These are phyloP conservation scores for Hydrolagus colliei DNA, from an alignment of 2,797 vertebrate species.

Conservation along the genomic window DNA sequence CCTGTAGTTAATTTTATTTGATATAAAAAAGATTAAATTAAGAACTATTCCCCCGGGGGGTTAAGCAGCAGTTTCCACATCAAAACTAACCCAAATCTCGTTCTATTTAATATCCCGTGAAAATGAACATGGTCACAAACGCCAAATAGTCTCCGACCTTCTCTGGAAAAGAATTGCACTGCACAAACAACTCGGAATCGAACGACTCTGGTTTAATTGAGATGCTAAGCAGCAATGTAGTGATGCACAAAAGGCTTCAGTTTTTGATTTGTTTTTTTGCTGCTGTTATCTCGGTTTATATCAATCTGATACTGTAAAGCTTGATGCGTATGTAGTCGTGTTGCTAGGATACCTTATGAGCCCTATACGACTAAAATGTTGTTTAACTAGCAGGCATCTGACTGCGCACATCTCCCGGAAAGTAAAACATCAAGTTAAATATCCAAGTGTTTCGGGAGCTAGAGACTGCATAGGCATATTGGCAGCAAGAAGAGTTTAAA, in stretches of 20 bases:
- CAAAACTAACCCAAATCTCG: constrained; percentile 9
- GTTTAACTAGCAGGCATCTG: background rate
- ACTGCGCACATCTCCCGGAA: background rate
- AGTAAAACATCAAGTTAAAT: background rate
- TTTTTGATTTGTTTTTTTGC: background rate
- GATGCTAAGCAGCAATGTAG: too few relatives aligned
- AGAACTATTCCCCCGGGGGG: constrained; percentile 37
- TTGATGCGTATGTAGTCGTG: background rate
- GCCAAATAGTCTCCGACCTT: constrained; percentile 24
- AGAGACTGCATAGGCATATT: too few relatives aligned
- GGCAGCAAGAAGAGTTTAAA: too few relatives aligned
- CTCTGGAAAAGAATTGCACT: background rate
- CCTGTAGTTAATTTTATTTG: constrained; percentile 34
- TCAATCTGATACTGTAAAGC: background rate
- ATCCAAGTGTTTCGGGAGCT: too few relatives aligned
- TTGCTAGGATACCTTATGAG: background rate
- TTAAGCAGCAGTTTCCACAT: constrained; percentile 34
- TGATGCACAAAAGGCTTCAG: background rate
- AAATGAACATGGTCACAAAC: constrained; percentile 35
- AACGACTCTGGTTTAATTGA: background rate
- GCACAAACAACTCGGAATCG: background rate
- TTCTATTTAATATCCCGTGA: constrained; percentile 38
- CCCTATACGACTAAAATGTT: background rate
- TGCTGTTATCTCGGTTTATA: background rate
- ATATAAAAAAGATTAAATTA: constrained; percentile 35